These are phyloP conservation scores for Ommatoiulus sabulosus DNA, from an alignment of 2,888 invertebrate genomes.

Conservation along the genomic window DNA sequence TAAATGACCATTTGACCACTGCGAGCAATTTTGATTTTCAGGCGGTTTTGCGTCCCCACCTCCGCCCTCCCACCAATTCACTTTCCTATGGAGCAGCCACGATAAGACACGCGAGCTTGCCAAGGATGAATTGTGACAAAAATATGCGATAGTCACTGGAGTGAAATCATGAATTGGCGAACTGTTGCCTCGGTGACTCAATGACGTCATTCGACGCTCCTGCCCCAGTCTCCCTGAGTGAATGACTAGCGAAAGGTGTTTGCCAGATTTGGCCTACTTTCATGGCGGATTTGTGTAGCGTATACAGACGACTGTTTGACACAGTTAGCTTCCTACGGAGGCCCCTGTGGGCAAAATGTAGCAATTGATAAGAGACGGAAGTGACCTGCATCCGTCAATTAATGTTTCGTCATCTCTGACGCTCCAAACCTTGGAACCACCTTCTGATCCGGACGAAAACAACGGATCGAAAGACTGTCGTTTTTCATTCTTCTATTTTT, in stretches of 20 bases:
- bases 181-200: slow-evolving; percentile 5
- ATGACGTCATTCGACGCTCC: background rate
- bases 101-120: background rate
- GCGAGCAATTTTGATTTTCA: background rate
- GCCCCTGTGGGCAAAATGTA: background rate
- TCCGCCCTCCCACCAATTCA: background rate
- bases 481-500: slow-evolving; percentile 8
- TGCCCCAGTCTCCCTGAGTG: background rate
- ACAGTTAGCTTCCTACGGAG: slow-evolving; percentile 1
- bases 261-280: slow-evolving; percentile 25
- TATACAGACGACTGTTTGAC: background rate
- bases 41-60: background rate
- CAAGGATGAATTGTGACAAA: slow-evolving; percentile 11
- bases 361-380: slow-evolving; percentile 6
- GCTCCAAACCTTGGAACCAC: background rate
- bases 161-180: slow-evolving; percentile 21
- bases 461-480: background rate
- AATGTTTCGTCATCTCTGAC: background rate
- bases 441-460: background rate
- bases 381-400: slow-evolving; percentile 28
- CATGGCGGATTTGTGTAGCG: background rate
- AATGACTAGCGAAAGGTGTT: slow-evolving; percentile 6
- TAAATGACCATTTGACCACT: background rate
- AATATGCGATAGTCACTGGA: slow-evolving; percentile 6
- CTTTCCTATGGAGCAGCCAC: background rate